Conservation (phyloP, 2,113 vertebrate species). For the Perognathus longimembris region DNA sequence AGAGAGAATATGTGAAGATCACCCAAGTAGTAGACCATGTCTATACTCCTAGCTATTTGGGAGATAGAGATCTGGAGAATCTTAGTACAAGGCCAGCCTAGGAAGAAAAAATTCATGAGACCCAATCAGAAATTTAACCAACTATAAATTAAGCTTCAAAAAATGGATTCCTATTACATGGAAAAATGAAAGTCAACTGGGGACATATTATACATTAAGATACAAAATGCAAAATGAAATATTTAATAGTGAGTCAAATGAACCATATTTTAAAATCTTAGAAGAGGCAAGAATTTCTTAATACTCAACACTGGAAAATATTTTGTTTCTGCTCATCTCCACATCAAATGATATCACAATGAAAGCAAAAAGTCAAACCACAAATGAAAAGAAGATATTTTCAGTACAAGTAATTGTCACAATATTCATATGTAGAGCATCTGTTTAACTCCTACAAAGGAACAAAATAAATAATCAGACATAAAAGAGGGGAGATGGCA, state of each 20-base stretch:
- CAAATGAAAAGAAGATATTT: neutral
- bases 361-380: neutral
- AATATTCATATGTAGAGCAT: neutral
- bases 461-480: neutral
- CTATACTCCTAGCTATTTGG: too few relatives aligned
- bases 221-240: slow-evolving; percentile 10
- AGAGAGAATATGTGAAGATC: too few relatives aligned
- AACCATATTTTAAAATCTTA: neutral
- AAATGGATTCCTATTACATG: neutral
- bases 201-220: neutral
- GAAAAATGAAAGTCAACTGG: neutral
- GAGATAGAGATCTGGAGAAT: too few relatives aligned
- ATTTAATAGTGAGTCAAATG: neutral
- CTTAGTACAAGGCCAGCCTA: too few relatives aligned
- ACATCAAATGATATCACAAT: neutral
- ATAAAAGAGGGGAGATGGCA: neutral
- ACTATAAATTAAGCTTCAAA: neutral
- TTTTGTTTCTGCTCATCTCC: neutral
- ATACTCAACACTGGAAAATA: neutral
- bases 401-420: neutral
- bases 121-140: neutral
- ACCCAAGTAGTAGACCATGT: too few relatives aligned
- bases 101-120: too few relatives aligned
- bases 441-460: neutral
- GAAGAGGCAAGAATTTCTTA: neutral